Evolutionary conservation across 2,113 vertebrate species (phyloP), one percentile per base, ranked within the genome.

Genomic region (Stigmatopora nigra): DNA sequence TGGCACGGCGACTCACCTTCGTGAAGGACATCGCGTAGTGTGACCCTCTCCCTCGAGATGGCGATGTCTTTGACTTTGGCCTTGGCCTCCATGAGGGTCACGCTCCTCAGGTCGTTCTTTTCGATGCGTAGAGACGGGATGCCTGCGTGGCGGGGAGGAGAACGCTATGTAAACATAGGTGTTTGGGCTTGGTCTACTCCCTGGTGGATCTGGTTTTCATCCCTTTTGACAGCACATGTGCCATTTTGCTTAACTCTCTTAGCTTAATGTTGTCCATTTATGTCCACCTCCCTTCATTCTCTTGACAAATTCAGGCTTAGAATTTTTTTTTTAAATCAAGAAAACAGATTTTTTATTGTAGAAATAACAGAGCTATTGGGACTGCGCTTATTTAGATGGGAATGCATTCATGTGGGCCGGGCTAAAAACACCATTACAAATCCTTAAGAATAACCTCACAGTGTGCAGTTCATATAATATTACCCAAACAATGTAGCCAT

Each of bases 11-110:
- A 55, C 36, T 12, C 47, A 97, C 95, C 95, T 97, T 98, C 95
- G 59, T 98, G 97, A 35, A 99, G 89, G 61, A 98, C 97, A 1
- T 99, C 95, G 68, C 92, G 90, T 2, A 99, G 90, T 12, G 95
- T 98, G 82, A 98, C 93, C 82, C 97, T 92, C 82, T 98, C 96
- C 73, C 95, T 91, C 69, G 95, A 97, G 82, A 98, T 94, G 59
- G 97, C 95, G 56, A 98, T 97, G 85, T 99, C 97, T 84, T 98
- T 98, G 72, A 98, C 97, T 86, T 96, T 98, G 67, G 92, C 93
- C 84, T 99, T 98, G 71, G 96, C 97, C 81, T 99, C 96, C 84
- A 94, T 84, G 3, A 99, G 87, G 15, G 94, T 96, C 67, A 98
- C 95, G 65, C 96, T 98, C 91, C 91, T 91, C 68, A 99, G 90